Conservation (phyloP, 1,140 invertebrate species). For the Nebria ingens region DNA sequence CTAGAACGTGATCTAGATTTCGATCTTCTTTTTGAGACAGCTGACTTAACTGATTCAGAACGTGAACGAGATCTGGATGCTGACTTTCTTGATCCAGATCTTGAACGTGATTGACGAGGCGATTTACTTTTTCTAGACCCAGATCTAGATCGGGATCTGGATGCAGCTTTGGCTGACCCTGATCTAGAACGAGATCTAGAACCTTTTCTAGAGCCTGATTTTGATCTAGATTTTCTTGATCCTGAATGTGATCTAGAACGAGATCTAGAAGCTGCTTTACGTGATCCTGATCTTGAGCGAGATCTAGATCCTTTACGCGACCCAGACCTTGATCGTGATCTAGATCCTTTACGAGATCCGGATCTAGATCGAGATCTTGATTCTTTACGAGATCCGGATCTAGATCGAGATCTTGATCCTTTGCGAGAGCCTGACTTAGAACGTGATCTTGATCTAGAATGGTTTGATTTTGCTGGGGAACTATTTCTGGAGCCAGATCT, state of each 20-base stretch:
- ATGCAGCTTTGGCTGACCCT: conserved; percentile 17
- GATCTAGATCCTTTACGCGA: conserved; percentile 32
- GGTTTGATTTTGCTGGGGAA: conserved; percentile 20
- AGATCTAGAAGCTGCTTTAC: conserved; percentile 24
- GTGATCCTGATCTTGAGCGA: conserved; percentile 31
- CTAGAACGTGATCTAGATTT: conserved; percentile 22
- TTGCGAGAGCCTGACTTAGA: conserved; percentile 30
- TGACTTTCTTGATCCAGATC: conserved; percentile 23
- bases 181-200: conserved; percentile 27
- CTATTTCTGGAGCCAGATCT: conserved; percentile 20
- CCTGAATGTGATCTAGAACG: conserved; percentile 28
- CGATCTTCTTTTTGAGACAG: conserved; percentile 14
- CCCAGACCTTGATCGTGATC: conserved; percentile 17
- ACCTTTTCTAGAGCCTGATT: conserved; percentile 23
- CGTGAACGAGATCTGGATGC: conserved; percentile 19
- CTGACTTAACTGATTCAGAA: conserved; percentile 18
- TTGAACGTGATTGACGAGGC: conserved; percentile 17
- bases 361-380: conserved; percentile 25
- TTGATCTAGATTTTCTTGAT: conserved; percentile 22
- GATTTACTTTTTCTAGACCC: conserved; percentile 19
- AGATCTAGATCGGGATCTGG: conserved; percentile 26
- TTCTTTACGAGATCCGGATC: conserved; percentile 4
- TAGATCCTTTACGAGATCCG: conserved; percentile 23
- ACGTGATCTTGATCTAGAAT: conserved; percentile 21
- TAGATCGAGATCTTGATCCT: conserved; percentile 21